Evolutionary conservation across 1,140 invertebrate species (phyloP).

Genomic region (Drosophila bifasciata): DNA sequence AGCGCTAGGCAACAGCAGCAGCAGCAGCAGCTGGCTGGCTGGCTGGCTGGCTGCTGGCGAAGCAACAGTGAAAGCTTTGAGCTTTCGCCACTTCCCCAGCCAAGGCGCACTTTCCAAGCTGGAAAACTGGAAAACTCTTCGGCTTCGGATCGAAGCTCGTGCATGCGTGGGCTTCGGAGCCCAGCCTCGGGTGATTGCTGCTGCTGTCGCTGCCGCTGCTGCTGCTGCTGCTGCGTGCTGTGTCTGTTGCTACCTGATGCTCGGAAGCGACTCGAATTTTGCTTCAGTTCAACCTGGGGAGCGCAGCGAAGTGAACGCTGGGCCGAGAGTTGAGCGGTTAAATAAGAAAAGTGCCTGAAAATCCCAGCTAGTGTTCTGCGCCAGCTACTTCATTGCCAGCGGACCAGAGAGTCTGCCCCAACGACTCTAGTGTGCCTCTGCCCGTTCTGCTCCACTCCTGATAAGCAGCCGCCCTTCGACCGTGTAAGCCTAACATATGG

Average conservation of each 20-base stretch:
- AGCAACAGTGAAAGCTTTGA: slow-evolving; percentile 62
- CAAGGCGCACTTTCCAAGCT: slow-evolving; percentile 44
- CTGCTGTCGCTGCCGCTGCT: slow-evolving; percentile 14
- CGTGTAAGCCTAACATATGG: slow-evolving; percentile 68
- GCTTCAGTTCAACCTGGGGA: slow-evolving; percentile 82
- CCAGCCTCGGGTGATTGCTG: slow-evolving; percentile 2
- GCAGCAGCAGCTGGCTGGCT: slow-evolving; percentile 32
- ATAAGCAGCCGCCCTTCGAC: slow-evolving; percentile 42
- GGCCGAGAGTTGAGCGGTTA: slow-evolving; percentile 78
- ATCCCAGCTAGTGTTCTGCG: slow-evolving; percentile 75
- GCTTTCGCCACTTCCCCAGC: slow-evolving; percentile 64
- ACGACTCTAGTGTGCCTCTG: slow-evolving; percentile 21
- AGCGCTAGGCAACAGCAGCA: slow-evolving; percentile 8
- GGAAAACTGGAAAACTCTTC: slow-evolving; percentile 26
- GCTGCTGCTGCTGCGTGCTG: slow-evolving; percentile 29
- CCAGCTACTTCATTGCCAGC: slow-evolving; percentile 64
- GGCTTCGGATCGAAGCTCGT: slow-evolving; percentile 11
- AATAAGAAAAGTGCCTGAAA: slow-evolving; percentile 79
- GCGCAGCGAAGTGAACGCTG: slow-evolving; percentile 76
- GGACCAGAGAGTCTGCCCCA: slow-evolving; percentile 50
- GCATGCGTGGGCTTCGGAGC: background rate
- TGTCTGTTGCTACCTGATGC: slow-evolving; percentile 64
- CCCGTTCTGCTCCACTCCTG: slow-evolving; percentile 27
- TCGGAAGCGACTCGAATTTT: slow-evolving; percentile 26
- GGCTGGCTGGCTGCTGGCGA: too few species aligned